These are phyloP conservation scores for Recurvirostra avosetta DNA, from an alignment of 2,113 vertebrate genomes.

Conservation along the genomic window DNA sequence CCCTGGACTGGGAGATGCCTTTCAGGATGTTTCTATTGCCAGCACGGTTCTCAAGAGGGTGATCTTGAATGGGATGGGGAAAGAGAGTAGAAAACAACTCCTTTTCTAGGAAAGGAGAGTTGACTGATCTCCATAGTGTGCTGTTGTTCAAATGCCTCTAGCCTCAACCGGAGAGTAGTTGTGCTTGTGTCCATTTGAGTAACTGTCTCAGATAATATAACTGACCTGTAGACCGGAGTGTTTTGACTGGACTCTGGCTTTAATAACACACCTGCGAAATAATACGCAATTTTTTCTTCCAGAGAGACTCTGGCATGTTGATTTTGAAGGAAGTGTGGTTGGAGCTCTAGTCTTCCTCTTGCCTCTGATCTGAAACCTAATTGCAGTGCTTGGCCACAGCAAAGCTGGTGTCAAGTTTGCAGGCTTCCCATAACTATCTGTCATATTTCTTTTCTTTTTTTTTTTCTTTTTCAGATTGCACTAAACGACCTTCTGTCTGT, in stretches of 20 bases:
- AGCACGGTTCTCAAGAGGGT: accelerated
- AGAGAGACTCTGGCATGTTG: background rate
- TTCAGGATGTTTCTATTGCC: background rate
- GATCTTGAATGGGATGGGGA: background rate
- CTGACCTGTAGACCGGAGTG: background rate
- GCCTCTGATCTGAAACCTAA: background rate
- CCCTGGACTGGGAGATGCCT: background rate
- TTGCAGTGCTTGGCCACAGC: constrained; percentile 32
- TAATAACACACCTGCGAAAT: constrained; percentile 13
- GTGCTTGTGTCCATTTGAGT: background rate
- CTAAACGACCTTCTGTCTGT: constrained; percentile 53
- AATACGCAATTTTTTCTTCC: background rate
- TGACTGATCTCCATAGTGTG: background rate
- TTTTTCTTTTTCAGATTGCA: background rate
- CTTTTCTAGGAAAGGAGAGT: background rate
- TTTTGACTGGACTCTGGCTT: background rate
- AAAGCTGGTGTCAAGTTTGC: constrained; percentile 27
- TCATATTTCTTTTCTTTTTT: background rate
- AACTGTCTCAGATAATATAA: background rate
- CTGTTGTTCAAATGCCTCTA: background rate
- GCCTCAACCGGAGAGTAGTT: background rate
- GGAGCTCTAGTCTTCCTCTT: background rate
- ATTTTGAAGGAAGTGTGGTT: constrained; percentile 12
- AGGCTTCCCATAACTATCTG: constrained; percentile 37
- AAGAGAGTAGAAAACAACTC: background rate